phyloP scores from a whole-genome alignment of 2,113 vertebrate genomes.

The Phalacrocorax brasilianus region DNA sequence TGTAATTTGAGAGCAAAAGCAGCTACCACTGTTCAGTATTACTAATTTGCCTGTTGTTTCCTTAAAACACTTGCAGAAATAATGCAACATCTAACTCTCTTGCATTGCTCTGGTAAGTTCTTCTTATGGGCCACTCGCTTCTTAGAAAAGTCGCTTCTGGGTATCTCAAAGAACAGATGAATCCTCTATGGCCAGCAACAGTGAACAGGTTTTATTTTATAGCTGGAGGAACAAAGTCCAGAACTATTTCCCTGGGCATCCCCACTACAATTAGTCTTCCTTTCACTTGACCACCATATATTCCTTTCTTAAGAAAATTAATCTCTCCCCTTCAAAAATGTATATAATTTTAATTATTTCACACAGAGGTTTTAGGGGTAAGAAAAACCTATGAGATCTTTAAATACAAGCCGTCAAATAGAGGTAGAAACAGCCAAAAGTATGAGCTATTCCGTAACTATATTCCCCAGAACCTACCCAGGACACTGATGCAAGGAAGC shows the following conservation, averaged over 20 bases:
- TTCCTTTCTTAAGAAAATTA: neutral
- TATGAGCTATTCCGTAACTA: neutral
- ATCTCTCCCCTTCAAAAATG: neutral
- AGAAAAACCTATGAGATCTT: neutral
- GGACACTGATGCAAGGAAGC: neutral
- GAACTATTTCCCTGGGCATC: neutral
- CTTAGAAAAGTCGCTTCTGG: neutral
- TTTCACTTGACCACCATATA: neutral
- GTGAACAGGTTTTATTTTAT: neutral
- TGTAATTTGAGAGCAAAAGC: neutral
- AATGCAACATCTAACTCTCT: neutral
- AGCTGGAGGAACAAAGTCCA: neutral
- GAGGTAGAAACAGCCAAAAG: neutral
- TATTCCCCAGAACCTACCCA: neutral
- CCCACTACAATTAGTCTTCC: neutral
- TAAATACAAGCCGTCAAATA: neutral
- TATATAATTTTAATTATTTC: neutral
- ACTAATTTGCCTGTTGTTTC: neutral
- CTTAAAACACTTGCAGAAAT: neutral
- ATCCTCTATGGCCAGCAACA: neutral
- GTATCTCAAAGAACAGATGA: neutral
- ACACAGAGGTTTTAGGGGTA: neutral
- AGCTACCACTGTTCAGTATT: neutral
- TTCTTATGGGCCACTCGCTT: neutral
- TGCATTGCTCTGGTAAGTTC: neutral